Evolutionary conservation across 2,113 vertebrate genomes (phyloP).

Genomic region (Macrotis lagotis): DNA sequence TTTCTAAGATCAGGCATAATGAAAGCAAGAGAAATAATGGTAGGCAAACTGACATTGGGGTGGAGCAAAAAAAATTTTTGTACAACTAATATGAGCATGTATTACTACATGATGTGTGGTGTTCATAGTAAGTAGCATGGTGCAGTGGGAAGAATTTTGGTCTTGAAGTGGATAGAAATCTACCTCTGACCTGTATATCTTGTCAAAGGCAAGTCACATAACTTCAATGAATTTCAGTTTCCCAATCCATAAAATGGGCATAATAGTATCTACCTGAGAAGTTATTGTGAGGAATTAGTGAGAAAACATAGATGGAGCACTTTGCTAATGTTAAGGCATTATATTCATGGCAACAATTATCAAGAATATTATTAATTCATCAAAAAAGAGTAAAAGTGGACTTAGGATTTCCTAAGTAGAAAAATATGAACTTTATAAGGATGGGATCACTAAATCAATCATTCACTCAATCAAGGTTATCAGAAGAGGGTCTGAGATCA

Average conservation of each 20-base stretch:
- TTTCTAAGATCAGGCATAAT: not conserved
- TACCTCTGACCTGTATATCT: not conserved
- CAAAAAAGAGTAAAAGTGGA: not conserved
- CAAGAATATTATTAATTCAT: not conserved
- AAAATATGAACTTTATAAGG: not conserved
- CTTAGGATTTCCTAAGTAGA: not conserved
- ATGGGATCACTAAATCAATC: not conserved
- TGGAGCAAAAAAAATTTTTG: not conserved
- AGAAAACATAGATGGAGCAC: not conserved
- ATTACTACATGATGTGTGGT: not conserved
- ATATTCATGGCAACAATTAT: not conserved
- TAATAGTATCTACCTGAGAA: not conserved
- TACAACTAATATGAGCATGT: not conserved
- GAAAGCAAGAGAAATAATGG: conserved; percentile 17
- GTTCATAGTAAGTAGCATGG: not conserved
- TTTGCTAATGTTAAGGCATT: not conserved
- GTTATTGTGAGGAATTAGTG: not conserved
- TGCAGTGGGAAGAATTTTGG: not conserved
- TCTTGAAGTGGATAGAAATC: not conserved
- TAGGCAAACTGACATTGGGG: not conserved
- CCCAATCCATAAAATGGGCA: not conserved
- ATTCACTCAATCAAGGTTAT: not conserved
- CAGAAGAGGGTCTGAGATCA: not conserved
- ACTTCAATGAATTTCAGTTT: not conserved
- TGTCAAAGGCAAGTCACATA: not conserved